Evolutionary conservation across 1,140 invertebrate species (phyloP).

Genomic region (Zaprionus nigranus): DNA sequence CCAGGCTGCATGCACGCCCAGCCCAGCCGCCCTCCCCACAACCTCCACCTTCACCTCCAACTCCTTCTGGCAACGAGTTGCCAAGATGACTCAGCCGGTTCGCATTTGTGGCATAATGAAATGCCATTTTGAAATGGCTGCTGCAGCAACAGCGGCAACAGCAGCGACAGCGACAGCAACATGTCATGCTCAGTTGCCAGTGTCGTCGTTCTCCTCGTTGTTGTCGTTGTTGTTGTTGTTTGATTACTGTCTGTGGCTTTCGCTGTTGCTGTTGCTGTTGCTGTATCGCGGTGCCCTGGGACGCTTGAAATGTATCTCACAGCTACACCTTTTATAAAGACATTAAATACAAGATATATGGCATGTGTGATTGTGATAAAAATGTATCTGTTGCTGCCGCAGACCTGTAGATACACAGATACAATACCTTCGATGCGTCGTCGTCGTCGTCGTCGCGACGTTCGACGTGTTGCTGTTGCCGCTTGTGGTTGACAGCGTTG

Average conservation of each 20-base stretch:
- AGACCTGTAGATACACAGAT: conserved; percentile 72
- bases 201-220: conserved; percentile 9
- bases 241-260: conserved; percentile 55
- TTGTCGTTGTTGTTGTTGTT: conserved; percentile 49
- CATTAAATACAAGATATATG: conserved; percentile 81
- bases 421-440: conserved; percentile 49
- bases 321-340: conserved; percentile 80
- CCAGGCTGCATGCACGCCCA: conserved; percentile 45
- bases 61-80: conserved; percentile 38
- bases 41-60: not conserved
- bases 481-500: conserved; percentile 66
- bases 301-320: conserved; percentile 71
- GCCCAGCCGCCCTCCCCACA: not conserved
- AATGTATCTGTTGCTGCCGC: conserved; percentile 62
- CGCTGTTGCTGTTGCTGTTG: conserved; percentile 12
- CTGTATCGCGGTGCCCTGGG: conserved; percentile 7
- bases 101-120: conserved; percentile 68
- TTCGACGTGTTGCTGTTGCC: conserved; percentile 10
- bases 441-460: not conserved
- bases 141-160: conserved; percentile 60
- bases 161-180: conserved; percentile 57
- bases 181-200: conserved; percentile 50
- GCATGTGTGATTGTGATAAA: conserved; percentile 80
- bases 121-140: conserved; percentile 80
- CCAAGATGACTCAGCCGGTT: conserved; percentile 67